Base-by-base conservation (phyloP, 2,113 vertebrate species). In the Riparia riparia region DNA sequence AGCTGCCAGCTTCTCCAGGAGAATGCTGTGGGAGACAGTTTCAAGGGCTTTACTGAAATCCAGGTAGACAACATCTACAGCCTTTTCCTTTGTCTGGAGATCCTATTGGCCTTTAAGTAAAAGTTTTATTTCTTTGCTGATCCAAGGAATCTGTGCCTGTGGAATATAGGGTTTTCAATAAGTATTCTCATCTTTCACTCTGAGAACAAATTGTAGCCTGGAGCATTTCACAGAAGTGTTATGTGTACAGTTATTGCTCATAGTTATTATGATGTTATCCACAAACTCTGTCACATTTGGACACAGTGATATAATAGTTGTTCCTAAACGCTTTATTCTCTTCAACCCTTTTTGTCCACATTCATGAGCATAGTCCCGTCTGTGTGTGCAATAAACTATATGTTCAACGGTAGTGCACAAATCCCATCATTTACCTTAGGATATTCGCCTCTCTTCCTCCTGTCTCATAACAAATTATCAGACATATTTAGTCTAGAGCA, bases 381-480 rank as follows among this genome's bases (percentile, higher is more conserved):
- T 73, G 37, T 82, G 16, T 63, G 21, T 60, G 34, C 17, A 29
- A 11, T 70, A 64, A 81, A 31, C 7, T 51, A 3, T 21, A 18
- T 12, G 1, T 84, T 84, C 65, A 66, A 44, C 0, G 0, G 16
- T n/a, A 56, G 32, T 31, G 42, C 4, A 4, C 14, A 61, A 49
- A 15, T 71, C 10, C 12, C 24, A 45, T 49, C 58, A 32, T 42
- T 64, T 77, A 49, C 12, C 19, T 84, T 71, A 70, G 39, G 41
- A 49, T 42, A 26, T 42, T 72, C 19, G 1, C 29, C 14, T 45
- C 11, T 92, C 50, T 83, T 86, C 17, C 50, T 80, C 18, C 68
- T 39, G 7, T 57, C 44, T 69, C 41, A n/a, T 69, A 28, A 66
- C 18, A 89, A 66, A 50, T 86, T 39, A 28, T 86, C 44, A 84